These are phyloP conservation scores for Habropoda laboriosa DNA, from an alignment of 1,140 invertebrate species.

Conservation along the genomic window DNA sequence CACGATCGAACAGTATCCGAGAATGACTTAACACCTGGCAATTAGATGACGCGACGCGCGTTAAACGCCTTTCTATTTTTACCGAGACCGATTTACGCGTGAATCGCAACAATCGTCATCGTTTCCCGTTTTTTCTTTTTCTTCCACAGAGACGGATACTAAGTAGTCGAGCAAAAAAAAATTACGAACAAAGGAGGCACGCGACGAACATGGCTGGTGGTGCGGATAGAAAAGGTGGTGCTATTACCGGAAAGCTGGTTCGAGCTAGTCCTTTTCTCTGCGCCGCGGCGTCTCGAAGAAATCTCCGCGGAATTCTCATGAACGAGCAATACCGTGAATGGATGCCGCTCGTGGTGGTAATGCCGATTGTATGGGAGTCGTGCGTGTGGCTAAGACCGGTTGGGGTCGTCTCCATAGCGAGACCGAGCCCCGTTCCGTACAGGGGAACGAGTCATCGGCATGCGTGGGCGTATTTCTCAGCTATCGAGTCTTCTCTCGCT, in stretches of 20 bases:
- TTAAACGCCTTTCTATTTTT: slow-evolving; percentile 25
- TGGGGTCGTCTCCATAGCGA: slow-evolving; percentile 59
- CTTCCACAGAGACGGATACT: not conserved
- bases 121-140: not conserved
- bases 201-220: not conserved
- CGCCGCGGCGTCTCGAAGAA: slow-evolving; percentile 36
- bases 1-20: not conserved
- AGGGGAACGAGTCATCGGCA: slow-evolving; percentile 56
- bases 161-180: not conserved
- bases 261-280: not conserved
- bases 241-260: slow-evolving; percentile 18
- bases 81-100: not conserved
- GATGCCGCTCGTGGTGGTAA: slow-evolving; percentile 61
- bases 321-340: slow-evolving; percentile 67
- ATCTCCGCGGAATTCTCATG: slow-evolving; percentile 62
- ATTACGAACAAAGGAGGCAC: not conserved
- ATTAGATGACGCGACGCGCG: slow-evolving; percentile 35
- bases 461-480: slow-evolving; percentile 66
- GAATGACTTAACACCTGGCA: slow-evolving; percentile 37
- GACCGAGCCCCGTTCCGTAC: slow-evolving; percentile 22
- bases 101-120: not conserved
- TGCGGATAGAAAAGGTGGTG: not conserved
- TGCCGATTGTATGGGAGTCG: slow-evolving; percentile 55
- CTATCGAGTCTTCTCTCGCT: slow-evolving; percentile 61
- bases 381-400: slow-evolving; percentile 63